Percentiles rank a stretch among this genome's conserved stretches.
Conservation (phyloP, 2,888 invertebrate species). For the Antheraea yamamai region DNA sequence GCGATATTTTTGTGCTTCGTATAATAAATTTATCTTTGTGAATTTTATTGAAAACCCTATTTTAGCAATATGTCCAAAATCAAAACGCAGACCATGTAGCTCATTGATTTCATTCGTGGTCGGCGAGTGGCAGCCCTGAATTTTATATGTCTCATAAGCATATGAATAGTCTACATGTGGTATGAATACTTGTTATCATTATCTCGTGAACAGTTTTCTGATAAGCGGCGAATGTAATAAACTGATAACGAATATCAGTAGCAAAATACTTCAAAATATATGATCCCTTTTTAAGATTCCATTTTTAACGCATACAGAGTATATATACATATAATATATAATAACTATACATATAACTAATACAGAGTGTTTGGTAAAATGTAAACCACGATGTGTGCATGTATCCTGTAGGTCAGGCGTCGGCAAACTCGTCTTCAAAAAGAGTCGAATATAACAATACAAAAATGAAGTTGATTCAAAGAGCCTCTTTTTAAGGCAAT, state of each 20-base stretch:
- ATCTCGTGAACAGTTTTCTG: conserved; percentile 24
- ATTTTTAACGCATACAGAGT: background rate
- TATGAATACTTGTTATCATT: conserved; percentile 40
- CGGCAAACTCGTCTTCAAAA: too few relatives aligned
- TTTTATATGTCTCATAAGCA: conserved; percentile 44
- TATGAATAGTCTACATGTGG: conserved; percentile 24
- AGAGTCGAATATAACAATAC: too few relatives aligned
- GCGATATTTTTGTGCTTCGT: background rate
- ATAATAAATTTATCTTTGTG: background rate
- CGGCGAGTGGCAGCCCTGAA: conserved; percentile 38
- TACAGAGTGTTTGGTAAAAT: background rate
- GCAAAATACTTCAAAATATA: background rate
- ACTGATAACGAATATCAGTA: background rate
- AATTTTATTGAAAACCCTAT: conserved; percentile 13
- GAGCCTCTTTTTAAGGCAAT: too few relatives aligned
- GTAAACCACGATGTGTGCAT: background rate
- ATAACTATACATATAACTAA: too few relatives aligned
- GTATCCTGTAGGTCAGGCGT: too few relatives aligned
- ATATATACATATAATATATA: too few relatives aligned
- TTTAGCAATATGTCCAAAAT: conserved; percentile 15
- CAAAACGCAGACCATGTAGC: conserved; percentile 25
- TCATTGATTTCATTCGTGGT: conserved; percentile 35
- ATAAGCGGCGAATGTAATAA: conserved; percentile 23
- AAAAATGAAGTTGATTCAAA: too few relatives aligned
- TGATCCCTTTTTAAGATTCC: background rate